phyloP scores from a whole-genome alignment of 92 coral and sea anemone species.

The Paramuricea clavata region DNA sequence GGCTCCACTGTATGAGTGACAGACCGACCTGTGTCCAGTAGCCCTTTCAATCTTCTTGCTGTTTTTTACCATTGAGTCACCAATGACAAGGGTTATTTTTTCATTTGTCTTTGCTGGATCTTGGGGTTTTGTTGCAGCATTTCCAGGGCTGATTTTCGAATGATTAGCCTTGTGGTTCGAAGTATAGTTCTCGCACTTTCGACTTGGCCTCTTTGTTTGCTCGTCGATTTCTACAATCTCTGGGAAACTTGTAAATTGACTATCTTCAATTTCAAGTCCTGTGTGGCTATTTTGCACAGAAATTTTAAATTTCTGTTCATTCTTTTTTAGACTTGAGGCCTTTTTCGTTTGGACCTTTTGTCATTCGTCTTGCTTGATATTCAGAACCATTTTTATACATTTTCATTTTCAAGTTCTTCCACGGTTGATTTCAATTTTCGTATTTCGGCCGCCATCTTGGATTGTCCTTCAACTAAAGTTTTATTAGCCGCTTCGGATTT shows the following conservation, averaged over 20 bases:
- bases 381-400: too few species aligned
- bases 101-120: too few species aligned
- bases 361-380: too few species aligned
- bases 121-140: too few species aligned
- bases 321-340: background rate
- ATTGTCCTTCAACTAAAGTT: slow-evolving; percentile 11
- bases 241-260: slow-evolving; percentile 9
- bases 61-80: too few species aligned
- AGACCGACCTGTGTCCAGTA: background rate
- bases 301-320: background rate
- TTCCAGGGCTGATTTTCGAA: too few species aligned
- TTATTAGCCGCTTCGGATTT: background rate
- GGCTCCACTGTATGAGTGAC: slow-evolving; percentile 18
- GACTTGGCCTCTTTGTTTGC: too few species aligned
- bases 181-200: too few species aligned
- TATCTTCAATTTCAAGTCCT: slow-evolving; percentile 1
- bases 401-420: slow-evolving; percentile 10
- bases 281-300: slow-evolving; percentile 16
- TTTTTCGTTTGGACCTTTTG: background rate
- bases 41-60: too few species aligned
- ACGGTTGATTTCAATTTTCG: background rate
- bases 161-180: too few species aligned
- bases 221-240: slow-evolving; percentile 8
- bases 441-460: slow-evolving; percentile 35
- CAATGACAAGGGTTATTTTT: too few species aligned